Evolutionary conservation across 1,140 invertebrate genomes (phyloP).

Genomic region (Triops cancriformis): DNA sequence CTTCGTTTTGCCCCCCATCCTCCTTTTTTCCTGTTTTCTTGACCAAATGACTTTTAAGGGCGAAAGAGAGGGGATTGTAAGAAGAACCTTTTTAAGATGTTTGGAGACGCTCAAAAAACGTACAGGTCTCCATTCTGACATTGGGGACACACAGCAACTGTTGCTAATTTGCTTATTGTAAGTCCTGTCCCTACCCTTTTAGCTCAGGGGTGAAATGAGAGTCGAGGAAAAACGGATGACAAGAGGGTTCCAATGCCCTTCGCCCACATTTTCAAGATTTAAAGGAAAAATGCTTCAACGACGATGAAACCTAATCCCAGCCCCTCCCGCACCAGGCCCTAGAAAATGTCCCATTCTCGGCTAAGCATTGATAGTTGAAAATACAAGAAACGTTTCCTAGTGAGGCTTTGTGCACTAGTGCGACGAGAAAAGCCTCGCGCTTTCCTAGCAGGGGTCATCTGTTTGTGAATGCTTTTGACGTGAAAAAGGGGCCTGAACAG

Average conservation of each 20-base stretch:
- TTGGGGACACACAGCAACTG: background rate
- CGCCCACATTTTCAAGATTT: background rate
- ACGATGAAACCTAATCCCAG: background rate
- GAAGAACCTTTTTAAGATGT: background rate
- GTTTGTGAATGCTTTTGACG: background rate
- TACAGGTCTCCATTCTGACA: background rate
- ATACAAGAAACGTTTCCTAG: background rate
- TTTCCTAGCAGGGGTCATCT: background rate
- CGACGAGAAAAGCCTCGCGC: background rate
- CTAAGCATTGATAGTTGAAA: background rate
- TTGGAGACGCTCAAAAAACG: background rate
- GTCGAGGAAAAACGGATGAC: background rate
- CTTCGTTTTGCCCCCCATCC: background rate
- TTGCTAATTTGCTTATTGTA: conserved; percentile 11
- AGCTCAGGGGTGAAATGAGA: background rate
- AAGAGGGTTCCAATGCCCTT: background rate
- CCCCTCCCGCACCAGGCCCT: background rate
- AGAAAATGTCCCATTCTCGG: background rate
- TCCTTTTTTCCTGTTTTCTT: background rate
- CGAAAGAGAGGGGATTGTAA: background rate
- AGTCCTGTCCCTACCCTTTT: background rate
- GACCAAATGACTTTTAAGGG: background rate
- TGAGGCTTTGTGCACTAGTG: too few relatives aligned
- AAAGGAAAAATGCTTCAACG: background rate
- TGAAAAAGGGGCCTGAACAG: background rate